These are phyloP conservation scores for Conchocele bisecta DNA, from an alignment of 2,888 invertebrate species.

Conservation along the genomic window DNA sequence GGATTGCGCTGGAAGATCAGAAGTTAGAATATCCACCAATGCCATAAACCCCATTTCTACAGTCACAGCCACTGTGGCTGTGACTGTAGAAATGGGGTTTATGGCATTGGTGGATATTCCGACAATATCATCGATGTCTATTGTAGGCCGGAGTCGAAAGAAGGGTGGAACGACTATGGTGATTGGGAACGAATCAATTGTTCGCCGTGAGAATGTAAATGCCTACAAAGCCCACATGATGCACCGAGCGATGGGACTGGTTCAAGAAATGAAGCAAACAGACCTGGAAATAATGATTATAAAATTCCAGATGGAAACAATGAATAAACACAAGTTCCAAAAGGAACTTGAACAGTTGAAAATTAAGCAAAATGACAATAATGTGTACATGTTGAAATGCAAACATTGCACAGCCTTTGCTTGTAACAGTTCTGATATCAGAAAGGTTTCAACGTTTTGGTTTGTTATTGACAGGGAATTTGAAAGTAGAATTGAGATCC, in stretches of 20 bases:
- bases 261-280: neutral
- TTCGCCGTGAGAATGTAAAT: slow-evolving; percentile 7
- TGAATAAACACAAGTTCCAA: neutral
- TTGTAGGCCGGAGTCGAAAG: slow-evolving; percentile 15
- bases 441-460: neutral
- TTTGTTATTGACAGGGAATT: slow-evolving; percentile 2
- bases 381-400: slow-evolving; percentile 6
- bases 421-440: neutral
- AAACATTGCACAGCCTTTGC: neutral
- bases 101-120: too few species aligned
- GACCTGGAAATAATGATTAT: neutral
- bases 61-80: too few species aligned
- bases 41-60: too few species aligned
- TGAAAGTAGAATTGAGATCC: neutral
- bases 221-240: slow-evolving; percentile 19
- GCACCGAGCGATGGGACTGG: slow-evolving; percentile 1
- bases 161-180: neutral
- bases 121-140: too few species aligned
- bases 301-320: slow-evolving; percentile 2
- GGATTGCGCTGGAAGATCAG: too few species aligned
- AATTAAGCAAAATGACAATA: neutral
- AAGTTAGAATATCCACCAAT: too few species aligned
- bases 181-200: neutral
- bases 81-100: too few species aligned
- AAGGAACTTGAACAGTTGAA: neutral